Conservation (phyloP, 2,888 invertebrate species). For the Eupeodes latifasciatus region DNA sequence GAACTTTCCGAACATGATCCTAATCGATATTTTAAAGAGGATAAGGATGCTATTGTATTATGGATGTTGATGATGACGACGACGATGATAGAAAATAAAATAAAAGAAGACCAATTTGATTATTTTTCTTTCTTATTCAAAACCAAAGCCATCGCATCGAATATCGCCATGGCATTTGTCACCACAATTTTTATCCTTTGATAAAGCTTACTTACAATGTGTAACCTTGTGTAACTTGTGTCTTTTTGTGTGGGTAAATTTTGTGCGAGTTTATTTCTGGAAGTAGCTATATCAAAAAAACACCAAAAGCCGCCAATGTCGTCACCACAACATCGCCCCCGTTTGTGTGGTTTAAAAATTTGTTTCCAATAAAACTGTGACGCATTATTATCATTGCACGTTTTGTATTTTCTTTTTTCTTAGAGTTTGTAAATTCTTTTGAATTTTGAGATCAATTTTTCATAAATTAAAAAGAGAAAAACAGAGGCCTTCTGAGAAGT, state of each 20-base stretch:
- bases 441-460: background rate
- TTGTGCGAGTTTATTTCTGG: slow-evolving; percentile 10
- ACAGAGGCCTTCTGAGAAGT: too few relatives aligned
- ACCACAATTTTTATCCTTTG: slow-evolving; percentile 9
- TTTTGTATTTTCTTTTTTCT: background rate
- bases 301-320: too few relatives aligned
- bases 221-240: slow-evolving; percentile 35
- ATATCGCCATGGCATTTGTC: slow-evolving; percentile 5
- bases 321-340: background rate
- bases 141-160: background rate
- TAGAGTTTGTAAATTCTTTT: background rate
- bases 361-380: background rate
- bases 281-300: background rate
- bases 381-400: background rate
- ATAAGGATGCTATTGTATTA: too few relatives aligned
- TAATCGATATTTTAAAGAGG: slow-evolving; percentile 11
- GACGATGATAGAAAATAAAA: background rate
- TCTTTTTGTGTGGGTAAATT: slow-evolving; percentile 34
- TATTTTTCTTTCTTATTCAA: background rate
- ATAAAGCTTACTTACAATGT: slow-evolving; percentile 46
- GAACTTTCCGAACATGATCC: slow-evolving; percentile 2
- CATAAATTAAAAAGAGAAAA: background rate
- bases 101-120: slow-evolving; percentile 1
- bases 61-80: too few relatives aligned
- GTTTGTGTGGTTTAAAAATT: background rate